Conservation (phyloP, 1,140 invertebrate species). For the Drosophila arizonae region DNA sequence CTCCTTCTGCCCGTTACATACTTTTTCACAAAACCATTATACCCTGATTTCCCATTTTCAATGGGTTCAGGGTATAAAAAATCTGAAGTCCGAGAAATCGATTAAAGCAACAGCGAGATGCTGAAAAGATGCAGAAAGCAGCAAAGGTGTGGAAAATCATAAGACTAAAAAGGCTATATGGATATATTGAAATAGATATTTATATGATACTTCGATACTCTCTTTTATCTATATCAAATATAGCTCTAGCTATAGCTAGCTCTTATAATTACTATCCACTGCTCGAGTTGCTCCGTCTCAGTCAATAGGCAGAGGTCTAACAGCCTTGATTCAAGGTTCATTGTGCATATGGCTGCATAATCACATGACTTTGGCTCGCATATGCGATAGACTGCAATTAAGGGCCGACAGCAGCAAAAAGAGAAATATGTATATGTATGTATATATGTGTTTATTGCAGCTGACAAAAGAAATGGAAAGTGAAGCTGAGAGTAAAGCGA, state of each 20-base stretch:
- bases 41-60: no score
- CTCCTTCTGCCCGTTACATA: no score
- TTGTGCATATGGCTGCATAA: slow-evolving; percentile 50
- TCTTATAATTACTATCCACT: slow-evolving; percentile 14
- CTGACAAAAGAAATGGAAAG: slow-evolving; percentile 78
- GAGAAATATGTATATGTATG: slow-evolving; percentile 18
- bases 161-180: no score
- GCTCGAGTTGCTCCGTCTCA: slow-evolving; percentile 7
- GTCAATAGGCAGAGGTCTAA: slow-evolving; percentile 9
- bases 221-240: no score
- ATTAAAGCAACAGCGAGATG: slow-evolving; percentile 51
- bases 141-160: slow-evolving; percentile 14
- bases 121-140: not conserved
- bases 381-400: slow-evolving; percentile 30
- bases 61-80: no score
- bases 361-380: not conserved
- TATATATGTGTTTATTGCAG: slow-evolving; percentile 24
- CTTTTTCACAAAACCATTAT: no score
- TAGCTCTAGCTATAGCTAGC: not conserved
- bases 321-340: slow-evolving; percentile 45
- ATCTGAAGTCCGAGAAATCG: slow-evolving; percentile 52
- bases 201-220: no score
- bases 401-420: slow-evolving; percentile 58
- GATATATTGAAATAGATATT: no score
- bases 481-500: slow-evolving; percentile 39